Percentiles rank a stretch among this genome's conserved stretches.
These are phyloP conservation scores for Seriola rivoliana DNA, from an alignment of 2,113 vertebrate genomes.

Conservation along the genomic window DNA sequence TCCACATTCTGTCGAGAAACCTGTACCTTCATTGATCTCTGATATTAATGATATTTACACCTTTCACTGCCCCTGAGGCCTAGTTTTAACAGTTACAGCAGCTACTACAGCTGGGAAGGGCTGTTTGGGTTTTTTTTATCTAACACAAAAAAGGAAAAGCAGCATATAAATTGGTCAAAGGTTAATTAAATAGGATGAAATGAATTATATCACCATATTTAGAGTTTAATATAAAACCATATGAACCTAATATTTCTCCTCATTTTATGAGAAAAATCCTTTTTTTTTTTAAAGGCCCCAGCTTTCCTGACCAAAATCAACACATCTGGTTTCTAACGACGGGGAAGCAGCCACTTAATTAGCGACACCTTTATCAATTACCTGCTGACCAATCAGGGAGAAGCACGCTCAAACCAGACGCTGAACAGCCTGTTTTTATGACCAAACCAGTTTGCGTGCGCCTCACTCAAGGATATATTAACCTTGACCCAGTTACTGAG, in stretches of 20 bases:
- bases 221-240: slow-evolving; percentile 22
- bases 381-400: slow-evolving; percentile 61
- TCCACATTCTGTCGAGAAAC: slow-evolving; percentile 15
- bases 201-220: not conserved
- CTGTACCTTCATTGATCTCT: slow-evolving; percentile 34
- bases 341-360: slow-evolving; percentile 52
- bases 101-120: too few relatives aligned
- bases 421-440: slow-evolving; percentile 66
- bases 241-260: not conserved
- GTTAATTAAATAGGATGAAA: slow-evolving; percentile 17
- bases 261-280: not conserved
- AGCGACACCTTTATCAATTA: slow-evolving; percentile 62
- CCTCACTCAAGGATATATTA: slow-evolving; percentile 61
- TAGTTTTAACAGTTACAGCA: slow-evolving; percentile 15
- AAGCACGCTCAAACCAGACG: slow-evolving; percentile 39
- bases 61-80: slow-evolving; percentile 14
- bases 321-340: slow-evolving; percentile 63
- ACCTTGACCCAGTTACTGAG: slow-evolving; percentile 76
- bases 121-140: slow-evolving; percentile 20
- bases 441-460: slow-evolving; percentile 40
- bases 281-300: not conserved
- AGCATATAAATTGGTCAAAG: not conserved
- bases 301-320: slow-evolving; percentile 32
- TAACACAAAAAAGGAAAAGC: slow-evolving; percentile 28
- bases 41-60: slow-evolving; percentile 47